These are phyloP conservation scores for Ophion ellenae DNA, from an alignment of 2,888 invertebrate species.

Conservation along the genomic window DNA sequence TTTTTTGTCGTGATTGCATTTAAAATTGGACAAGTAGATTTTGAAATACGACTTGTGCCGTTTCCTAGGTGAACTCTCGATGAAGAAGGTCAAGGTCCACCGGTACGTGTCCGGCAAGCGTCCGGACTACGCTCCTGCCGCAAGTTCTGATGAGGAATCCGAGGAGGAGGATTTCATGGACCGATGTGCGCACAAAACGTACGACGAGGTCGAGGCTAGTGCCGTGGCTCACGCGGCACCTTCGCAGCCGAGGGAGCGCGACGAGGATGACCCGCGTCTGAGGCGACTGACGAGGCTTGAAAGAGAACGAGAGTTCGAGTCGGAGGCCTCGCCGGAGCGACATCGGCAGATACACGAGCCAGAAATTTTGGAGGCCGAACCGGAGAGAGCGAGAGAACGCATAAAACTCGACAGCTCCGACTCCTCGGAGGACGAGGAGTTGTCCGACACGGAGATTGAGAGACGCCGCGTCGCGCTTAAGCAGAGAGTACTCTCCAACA, in stretches of 20 bases:
- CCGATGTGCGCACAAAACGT: slow-evolving; percentile 83
- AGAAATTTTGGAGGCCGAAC: slow-evolving; percentile 87
- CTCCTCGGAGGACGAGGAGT: slow-evolving; percentile 88
- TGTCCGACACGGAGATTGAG: slow-evolving; percentile 94
- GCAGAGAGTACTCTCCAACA: slow-evolving; percentile 88
- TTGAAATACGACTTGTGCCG: too few species aligned
- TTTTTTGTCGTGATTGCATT: background rate
- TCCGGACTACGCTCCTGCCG: slow-evolving; percentile 96
- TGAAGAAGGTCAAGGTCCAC: slow-evolving; percentile 99
- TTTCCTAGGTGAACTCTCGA: slow-evolving; percentile 94
- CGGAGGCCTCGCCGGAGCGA: slow-evolving; percentile 86
- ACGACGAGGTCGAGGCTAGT: slow-evolving; percentile 76
- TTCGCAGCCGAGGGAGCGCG: slow-evolving; percentile 79
- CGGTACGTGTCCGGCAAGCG: slow-evolving; percentile 99
- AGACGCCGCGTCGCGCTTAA: slow-evolving; percentile 89
- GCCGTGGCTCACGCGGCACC: slow-evolving; percentile 76
- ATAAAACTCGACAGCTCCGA: slow-evolving; percentile 83
- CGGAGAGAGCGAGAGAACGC: slow-evolving; percentile 85
- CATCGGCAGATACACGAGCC: slow-evolving; percentile 89
- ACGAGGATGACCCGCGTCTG: slow-evolving; percentile 93
- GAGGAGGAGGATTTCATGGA: slow-evolving; percentile 95
- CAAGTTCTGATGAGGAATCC: slow-evolving; percentile 94
- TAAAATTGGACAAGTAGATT: background rate
- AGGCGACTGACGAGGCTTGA: slow-evolving; percentile 86
- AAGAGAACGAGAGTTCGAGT: slow-evolving; percentile 81